Percentiles rank a stretch among this genome's conserved stretches.
phyloP scores from a whole-genome alignment of 2,797 vertebrate species.

The Centroberyx gerrardi region DNA sequence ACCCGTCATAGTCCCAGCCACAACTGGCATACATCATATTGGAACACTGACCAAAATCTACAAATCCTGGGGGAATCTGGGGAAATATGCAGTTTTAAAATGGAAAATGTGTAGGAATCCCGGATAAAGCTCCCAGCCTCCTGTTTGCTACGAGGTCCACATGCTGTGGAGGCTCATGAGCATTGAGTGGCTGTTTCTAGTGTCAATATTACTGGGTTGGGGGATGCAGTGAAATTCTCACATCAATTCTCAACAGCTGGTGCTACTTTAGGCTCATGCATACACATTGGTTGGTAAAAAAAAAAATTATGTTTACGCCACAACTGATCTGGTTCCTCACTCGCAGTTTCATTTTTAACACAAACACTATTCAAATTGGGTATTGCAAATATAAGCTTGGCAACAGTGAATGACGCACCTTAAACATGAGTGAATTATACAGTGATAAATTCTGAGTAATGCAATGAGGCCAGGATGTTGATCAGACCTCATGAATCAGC shows the following conservation, averaged over 20 bases:
- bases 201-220: constrained; percentile 44
- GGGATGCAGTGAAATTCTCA: constrained; percentile 49
- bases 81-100: not conserved
- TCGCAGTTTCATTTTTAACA: constrained; percentile 13
- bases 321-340: not conserved
- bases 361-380: constrained; percentile 13
- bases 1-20: not conserved
- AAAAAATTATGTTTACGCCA: constrained; percentile 36
- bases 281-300: constrained; percentile 24
- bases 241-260: constrained; percentile 62
- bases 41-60: not conserved
- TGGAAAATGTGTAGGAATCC: not conserved
- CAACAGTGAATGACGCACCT: constrained; percentile 10
- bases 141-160: not conserved
- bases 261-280: constrained; percentile 53
- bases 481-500: not conserved
- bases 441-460: constrained; percentile 7
- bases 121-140: not conserved
- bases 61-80: not conserved
- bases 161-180: not conserved
- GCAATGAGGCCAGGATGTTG: constrained; percentile 12
- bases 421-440: constrained; percentile 18
- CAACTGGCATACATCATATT: not conserved
- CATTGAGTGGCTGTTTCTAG: constrained; percentile 26
- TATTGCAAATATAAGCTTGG: not conserved